Evolutionary conservation across 2,113 vertebrate species (phyloP), one percentile per base, ranked within the genome.

Genomic region (Python bivittatus): DNA sequence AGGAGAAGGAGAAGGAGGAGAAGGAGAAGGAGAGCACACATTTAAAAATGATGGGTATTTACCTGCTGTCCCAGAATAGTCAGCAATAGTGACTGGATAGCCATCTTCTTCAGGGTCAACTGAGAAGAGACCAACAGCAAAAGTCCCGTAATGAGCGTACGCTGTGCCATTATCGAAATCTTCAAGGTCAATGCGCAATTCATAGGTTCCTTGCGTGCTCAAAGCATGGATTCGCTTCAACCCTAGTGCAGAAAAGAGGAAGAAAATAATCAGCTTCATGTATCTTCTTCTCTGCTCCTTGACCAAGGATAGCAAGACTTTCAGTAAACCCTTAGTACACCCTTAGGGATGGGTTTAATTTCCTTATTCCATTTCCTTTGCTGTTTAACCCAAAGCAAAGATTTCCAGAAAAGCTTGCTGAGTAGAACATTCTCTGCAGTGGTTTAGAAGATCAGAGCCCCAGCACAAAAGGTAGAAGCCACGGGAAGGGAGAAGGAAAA

Each of bases 31-130:
- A n/a, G n/a, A n/a, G n/a, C 4, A 6, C 12, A 1, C n/a, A 1
- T 33, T 72, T 33, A 7, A n/a, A 33, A 33, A 72, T 48, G 48
- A 48, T 6, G 0, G 20, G 0, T 0, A 72, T 95, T 72, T 95
- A 99, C 99, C 99, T 98, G 99, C 99, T 0, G 98, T 99, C 92
- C 99, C 99, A 0, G 99, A 98, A 96, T 99, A 99, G 95, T 98
- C 99, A 0, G 98, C 98, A 17, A 99, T 96, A 0, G 97, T 98
- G 95, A 99, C 93, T 1, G 99, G 99, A 97, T 99, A 99, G 90
- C 99, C 99, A 0, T 99, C 99, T 93, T 99, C 99, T 91, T 99
- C 99, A 0, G 99, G 98, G 95, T 99, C 98, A 0, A 99, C 99
- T 0, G 99, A 99, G 97, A 99, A 99, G 87, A 99, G 97, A n/a